Base-by-base conservation (phyloP, 2,888 invertebrate genomes). In the Axea sp. region DNA sequence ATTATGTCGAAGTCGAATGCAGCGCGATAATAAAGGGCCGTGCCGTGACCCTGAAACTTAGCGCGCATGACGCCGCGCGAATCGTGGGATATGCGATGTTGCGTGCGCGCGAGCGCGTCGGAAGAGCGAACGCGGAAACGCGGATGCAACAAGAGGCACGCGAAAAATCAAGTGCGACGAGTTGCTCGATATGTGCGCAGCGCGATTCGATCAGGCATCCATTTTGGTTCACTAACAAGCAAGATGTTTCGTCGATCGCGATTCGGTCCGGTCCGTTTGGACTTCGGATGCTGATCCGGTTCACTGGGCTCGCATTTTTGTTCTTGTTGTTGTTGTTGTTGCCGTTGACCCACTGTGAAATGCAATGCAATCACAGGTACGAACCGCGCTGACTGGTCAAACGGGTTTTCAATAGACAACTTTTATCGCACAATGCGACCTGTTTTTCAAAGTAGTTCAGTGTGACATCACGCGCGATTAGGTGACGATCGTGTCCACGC, bases 41-140 rank as follows among this genome's bases (percentile, higher is more conserved):
- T 9, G 43, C 8, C 31, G 30, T 62, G 71, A 71, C 71, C 71
- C 71, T 71, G 71, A 71, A 71, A 71, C 17, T 37, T 47, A 62
- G 17, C 39, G 62, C 37, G 71, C 71, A 62, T 71, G 71, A 71
- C 71, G 71, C 55, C 19, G 51, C 39, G 62, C 62, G 71, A 60
- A 30, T 53, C 53, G 68, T 45, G 43, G 43, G 60, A 62, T 62
- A 41, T 30, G 47, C 14, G 62, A 45, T 68, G 39, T 49, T 17
- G 45, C 45, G 41, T 43, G 55, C 67, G 49, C 31, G 55, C 33
- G 41, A 49, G 59, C 59, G 51, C 51, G 37, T 69, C 60, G 45
- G 60, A 69, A 49, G 59, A 51, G 19, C 43, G 47, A 62, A 55
- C 33, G 43, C 60, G 69, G 59, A 69, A 69, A 55, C 39, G 28